These are phyloP conservation scores for Philhelius pedissequus DNA, from an alignment of 2,888 invertebrate species.

Conservation along the genomic window DNA sequence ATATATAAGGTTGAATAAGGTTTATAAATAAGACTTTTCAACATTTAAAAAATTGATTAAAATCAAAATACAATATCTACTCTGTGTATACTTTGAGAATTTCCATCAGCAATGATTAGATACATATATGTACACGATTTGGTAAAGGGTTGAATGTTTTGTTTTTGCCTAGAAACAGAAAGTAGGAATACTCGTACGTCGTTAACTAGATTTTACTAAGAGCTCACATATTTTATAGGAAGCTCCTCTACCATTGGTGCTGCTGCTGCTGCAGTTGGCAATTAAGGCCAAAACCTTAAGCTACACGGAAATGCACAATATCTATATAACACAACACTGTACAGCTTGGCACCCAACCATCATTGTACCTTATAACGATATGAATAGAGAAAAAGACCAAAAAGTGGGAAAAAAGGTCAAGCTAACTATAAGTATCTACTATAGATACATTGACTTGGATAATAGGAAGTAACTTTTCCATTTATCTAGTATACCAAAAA, in stretches of 20 bases:
- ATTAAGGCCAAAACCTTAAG: constrained; percentile 65
- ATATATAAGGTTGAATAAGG: too few relatives aligned
- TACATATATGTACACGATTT: background rate
- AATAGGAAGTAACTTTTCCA: constrained; percentile 19
- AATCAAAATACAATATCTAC: too few relatives aligned
- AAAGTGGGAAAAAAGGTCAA: constrained; percentile 49
- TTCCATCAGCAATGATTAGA: constrained; percentile 33
- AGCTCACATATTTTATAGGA: constrained; percentile 14
- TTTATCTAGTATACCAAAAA: background rate
- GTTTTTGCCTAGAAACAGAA: background rate
- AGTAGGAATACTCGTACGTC: background rate
- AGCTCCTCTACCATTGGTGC: too few relatives aligned
- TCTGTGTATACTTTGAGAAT: constrained; percentile 9
- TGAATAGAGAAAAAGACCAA: constrained; percentile 17
- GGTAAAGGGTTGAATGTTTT: constrained; percentile 8
- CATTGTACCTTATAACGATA: background rate
- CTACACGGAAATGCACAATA: constrained; percentile 62
- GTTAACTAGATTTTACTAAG: background rate
- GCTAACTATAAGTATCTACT: constrained; percentile 27
- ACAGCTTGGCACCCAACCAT: background rate
- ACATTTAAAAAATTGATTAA: too few relatives aligned
- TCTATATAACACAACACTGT: background rate
- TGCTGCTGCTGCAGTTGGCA: constrained; percentile 30
- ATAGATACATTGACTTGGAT: constrained; percentile 12
- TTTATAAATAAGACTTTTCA: too few relatives aligned